phyloP scores from a whole-genome alignment of 2,113 vertebrate species.

The pig (Sus scrofa) region T2T-Sscrofa CM000816.6:32285001-32285500 shows the following conservation, averaged over 20 bases:
- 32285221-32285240: slow-evolving; percentile 46
- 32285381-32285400: slow-evolving; percentile 26
- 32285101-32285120: background rate
- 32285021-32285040: background rate
- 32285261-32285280: slow-evolving; percentile 68
- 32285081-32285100: background rate
- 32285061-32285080: slow-evolving; percentile 37
- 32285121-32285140: slow-evolving; percentile 20
- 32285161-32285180: slow-evolving; percentile 18
- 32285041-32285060: background rate
- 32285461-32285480: slow-evolving; percentile 35
- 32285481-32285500: background rate
- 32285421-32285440: slow-evolving; percentile 13
- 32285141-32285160: slow-evolving; percentile 44
- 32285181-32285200: slow-evolving; percentile 46
- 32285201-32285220: slow-evolving; percentile 43
- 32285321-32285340: slow-evolving; percentile 62
- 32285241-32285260: slow-evolving; percentile 54
- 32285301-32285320: slow-evolving; percentile 48
- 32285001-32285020: background rate
- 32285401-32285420: slow-evolving; percentile 45
- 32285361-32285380: slow-evolving; percentile 47
- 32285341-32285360: slow-evolving; percentile 58
- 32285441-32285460: slow-evolving; percentile 41
- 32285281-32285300: slow-evolving; percentile 49